Base-by-base conservation (phyloP, 1,140 invertebrate species). In the Rhyacophila brunnea region DNA sequence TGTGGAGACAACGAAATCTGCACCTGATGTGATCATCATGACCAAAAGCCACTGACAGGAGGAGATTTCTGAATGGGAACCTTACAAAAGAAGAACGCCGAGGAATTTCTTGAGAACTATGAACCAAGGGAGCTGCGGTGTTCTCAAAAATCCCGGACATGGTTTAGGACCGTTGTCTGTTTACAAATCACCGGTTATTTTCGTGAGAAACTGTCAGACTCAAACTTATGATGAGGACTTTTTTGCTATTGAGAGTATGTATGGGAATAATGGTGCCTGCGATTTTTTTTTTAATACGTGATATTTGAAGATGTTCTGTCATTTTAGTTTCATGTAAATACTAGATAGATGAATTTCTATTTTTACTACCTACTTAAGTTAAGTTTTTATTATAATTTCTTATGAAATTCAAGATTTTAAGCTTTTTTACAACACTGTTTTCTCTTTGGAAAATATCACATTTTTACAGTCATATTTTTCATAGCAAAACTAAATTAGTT, bases 1-100 rank as follows among this genome's bases (percentile, higher is more conserved):
- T 71, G 84, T 86, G 46, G 86, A 89, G 60, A 90, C 88, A 10
- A 89, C 87, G 7, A 91, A 92, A 69, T 92, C 90, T 42, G 91
- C 91, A 1, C 91, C 91, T 14, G 91, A 94, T 70, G 91, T 93
- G 49, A 91, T 93, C 65, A 88, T 89, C 66, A 89, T 87, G 74
- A 77, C 74, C 17, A 61, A 57, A 64, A 73, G 72, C 13, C 88
- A 89, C 84, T 90, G 87, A 90, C 84, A 81, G 32, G 52, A 60
- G 68, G 71, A 74, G 70, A 71, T 66, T 60, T 69, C 64, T 64
- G 72, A 81, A 69, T 83, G 81, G 81, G 80, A 83, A 68, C 81
- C 81, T 28, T 83, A 82, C 68, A 77, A 74, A 59, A 72, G 81
- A 67, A 74, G 82, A 64, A 23, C 13, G 46, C 81, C 81, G 65